A percentile compares a stretch with the other conserved stretches of the same genome.
Evolutionary conservation across 1,140 invertebrate species (phyloP).

Genomic region (Dolichoris vasculosae): DNA sequence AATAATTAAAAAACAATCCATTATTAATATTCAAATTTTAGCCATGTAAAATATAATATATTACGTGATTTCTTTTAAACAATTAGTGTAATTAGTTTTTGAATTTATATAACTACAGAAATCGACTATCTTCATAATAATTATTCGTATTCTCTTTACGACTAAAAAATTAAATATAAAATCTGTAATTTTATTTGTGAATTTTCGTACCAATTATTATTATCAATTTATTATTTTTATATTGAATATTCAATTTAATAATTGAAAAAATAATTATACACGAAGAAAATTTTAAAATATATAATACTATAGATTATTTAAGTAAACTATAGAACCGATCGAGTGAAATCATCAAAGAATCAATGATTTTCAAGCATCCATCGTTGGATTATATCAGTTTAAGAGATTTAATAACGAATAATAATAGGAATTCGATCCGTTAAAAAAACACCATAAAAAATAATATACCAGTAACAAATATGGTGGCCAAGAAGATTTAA

Average conservation of each 20-base stretch:
- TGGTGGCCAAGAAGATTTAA: background rate
- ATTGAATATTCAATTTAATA: too few relatives aligned
- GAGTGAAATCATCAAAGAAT: background rate
- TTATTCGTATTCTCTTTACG: background rate
- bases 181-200: constrained; percentile 12
- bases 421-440: too few relatives aligned
- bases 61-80: constrained; percentile 31
- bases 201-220: too few relatives aligned
- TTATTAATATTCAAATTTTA: background rate
- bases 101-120: background rate
- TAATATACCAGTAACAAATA: too few relatives aligned
- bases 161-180: background rate
- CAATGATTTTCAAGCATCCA: background rate
- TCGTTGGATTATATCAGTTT: background rate
- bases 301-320: background rate
- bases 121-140: constrained; percentile 16
- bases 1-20: background rate
- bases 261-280: too few relatives aligned
- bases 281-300: too few relatives aligned
- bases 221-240: too few relatives aligned
- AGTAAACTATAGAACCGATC: too few relatives aligned
- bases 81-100: constrained; percentile 7
- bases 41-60: background rate
- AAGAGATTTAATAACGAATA: too few relatives aligned
- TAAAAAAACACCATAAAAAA: too few relatives aligned